Conservation (phyloP, 2,888 invertebrate species). For the Clusia tigrina region DNA sequence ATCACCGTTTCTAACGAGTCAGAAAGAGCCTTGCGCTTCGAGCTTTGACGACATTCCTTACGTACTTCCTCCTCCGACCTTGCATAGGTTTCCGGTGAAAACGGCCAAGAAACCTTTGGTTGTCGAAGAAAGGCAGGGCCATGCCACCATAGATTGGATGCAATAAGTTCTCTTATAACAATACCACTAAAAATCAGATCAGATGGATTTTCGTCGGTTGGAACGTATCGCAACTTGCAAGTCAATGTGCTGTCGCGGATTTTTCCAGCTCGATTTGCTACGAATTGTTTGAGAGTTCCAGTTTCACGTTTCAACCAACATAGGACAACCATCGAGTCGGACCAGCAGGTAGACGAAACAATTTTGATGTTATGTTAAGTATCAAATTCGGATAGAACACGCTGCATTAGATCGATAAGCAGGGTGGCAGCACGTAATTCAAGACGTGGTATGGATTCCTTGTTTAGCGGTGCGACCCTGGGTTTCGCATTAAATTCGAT, state of each 20-base stretch:
- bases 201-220: constrained; percentile 3
- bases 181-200: constrained; percentile 6
- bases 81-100: neutral
- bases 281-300: constrained; percentile 9
- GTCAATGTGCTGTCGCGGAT: neutral
- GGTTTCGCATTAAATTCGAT: too few relatives aligned
- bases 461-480: too few relatives aligned
- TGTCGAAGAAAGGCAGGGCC: constrained; percentile 12
- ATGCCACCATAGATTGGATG: constrained; percentile 10
- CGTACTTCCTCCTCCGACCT: neutral
- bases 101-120: neutral
- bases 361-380: too few relatives aligned
- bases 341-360: too few relatives aligned
- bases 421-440: too few relatives aligned
- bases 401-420: too few relatives aligned
- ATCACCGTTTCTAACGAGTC: too few relatives aligned
- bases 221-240: neutral
- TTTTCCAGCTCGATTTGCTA: constrained; percentile 5
- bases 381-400: too few relatives aligned
- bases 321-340: too few relatives aligned
- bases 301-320: constrained; percentile 18
- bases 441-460: too few relatives aligned
- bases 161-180: neutral
- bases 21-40: too few relatives aligned
- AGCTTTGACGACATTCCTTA: too few relatives aligned